Conservation (phyloP, 2,888 invertebrate genomes). For the Diarsia dahlii region DNA sequence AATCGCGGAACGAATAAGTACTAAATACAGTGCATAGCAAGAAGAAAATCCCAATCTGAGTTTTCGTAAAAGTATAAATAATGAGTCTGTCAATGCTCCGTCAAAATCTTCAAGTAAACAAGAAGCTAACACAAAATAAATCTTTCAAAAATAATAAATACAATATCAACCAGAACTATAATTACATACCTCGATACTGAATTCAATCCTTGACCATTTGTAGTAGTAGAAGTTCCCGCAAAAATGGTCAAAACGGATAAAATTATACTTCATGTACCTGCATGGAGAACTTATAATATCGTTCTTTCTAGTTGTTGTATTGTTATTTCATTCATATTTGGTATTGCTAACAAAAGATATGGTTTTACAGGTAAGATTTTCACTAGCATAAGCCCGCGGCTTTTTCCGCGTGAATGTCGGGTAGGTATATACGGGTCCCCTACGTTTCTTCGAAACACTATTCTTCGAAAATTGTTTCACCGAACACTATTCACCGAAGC, state of each 20-base stretch:
- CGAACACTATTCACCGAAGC: too few species aligned
- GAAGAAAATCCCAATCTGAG: background rate
- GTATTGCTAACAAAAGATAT: slow-evolving; percentile 7
- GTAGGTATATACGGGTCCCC: too few species aligned
- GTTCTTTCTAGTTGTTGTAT: slow-evolving; percentile 14
- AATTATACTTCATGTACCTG: background rate
- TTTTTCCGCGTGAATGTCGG: too few species aligned
- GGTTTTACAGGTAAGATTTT: background rate
- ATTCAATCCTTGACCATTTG: background rate
- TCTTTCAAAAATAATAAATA: background rate
- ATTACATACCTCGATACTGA: too few species aligned
- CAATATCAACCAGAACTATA: too few species aligned
- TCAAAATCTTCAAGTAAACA: slow-evolving; percentile 27
- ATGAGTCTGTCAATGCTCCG: background rate
- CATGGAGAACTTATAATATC: slow-evolving; percentile 16
- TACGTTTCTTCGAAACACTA: too few species aligned
- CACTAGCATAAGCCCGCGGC: too few species aligned
- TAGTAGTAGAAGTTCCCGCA: background rate
- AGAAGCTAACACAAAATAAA: background rate
- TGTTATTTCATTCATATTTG: slow-evolving; percentile 19
- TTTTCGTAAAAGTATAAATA: background rate
- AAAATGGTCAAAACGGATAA: background rate
- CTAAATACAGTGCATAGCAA: background rate
- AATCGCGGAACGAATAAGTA: background rate
- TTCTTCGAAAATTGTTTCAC: too few species aligned